Base-by-base conservation (phyloP, 2,113 vertebrate species). In the Isichthys henryi region DNA sequence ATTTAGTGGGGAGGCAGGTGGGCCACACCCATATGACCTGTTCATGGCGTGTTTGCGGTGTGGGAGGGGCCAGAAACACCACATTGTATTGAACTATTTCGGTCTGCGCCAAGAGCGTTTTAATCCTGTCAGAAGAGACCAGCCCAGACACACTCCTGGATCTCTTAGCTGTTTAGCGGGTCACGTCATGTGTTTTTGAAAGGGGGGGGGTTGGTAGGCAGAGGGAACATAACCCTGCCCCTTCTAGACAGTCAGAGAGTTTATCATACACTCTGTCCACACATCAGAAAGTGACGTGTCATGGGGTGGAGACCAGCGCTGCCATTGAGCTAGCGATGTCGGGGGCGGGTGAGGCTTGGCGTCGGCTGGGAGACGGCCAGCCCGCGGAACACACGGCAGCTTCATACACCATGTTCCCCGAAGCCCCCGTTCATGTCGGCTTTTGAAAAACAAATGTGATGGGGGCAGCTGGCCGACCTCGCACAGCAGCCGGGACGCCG, bases 41-140 rank as follows among this genome's bases (percentile, higher is more conserved):
- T 23, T 48, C 19, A 48, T 15, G 43, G 21, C 3, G 0, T 84
- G 21, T 84, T 83, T 84, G 21, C 5, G 19, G 82, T 21, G 3
- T 39, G 82, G 82, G 45, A 21, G 31, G 43, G 23, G 21, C 15
- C 82, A 84, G 45, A 48, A 84, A 84, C 39, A 46, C 7, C 8
- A 39, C 35, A 39, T 83, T 45, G 17, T 23, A 83, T 17, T 83
- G 80, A 35, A 48, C 5, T 31, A 39, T 17, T 9, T 39, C 2
- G 35, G 80, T 43, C 39, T 9, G 39, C 19, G 35, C 17, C 6
- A 17, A 15, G 21, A 83, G 45, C 1, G n/a, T n/a, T 83, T 23
- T 93, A 94, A 95, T 90, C 58, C 93, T 94, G 93, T 93, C 91
- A 66, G n/a, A 95, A 92, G 90, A 93, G 93, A 91, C 91, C 89